Percentiles rank a stretch among this genome's conserved stretches.
phyloP scores from a whole-genome alignment of 2,113 vertebrate species.

The Halichoerus grypus region DNA sequence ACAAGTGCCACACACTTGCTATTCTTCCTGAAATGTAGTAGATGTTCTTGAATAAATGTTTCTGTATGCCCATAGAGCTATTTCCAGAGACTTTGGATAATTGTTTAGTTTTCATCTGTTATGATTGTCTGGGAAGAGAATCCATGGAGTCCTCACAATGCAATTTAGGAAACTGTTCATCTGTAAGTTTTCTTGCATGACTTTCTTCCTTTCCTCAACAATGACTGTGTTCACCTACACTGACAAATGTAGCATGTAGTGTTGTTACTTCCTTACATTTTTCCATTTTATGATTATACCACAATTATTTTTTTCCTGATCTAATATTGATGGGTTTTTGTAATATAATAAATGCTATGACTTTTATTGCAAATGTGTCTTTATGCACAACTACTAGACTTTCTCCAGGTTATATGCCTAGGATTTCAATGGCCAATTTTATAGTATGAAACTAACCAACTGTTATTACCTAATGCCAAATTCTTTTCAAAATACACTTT shows the following conservation, averaged over 20 bases:
- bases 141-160: not conserved
- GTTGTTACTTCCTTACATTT: not conserved
- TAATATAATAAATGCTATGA: not conserved
- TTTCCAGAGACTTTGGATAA: not conserved
- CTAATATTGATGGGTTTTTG: not conserved
- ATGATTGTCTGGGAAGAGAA: not conserved
- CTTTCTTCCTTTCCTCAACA: not conserved
- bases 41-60: not conserved
- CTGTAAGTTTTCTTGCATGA: not conserved
- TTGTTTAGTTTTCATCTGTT: not conserved
- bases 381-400: not conserved
- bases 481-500: constrained; percentile 16
- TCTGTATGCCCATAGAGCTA: not conserved
- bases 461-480: not conserved
- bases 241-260: not conserved
- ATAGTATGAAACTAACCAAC: not conserved
- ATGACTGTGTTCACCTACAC: not conserved
- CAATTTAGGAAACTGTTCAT: not conserved
- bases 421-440: not conserved
- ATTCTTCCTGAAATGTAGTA: not conserved
- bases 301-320: not conserved
- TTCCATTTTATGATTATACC: not conserved
- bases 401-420: not conserved
- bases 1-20: not conserved
- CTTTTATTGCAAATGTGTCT: not conserved